Evolutionary conservation across 2,797 vertebrate genomes (phyloP), one percentile per base, ranked within the genome.

Genomic region (Brachyalestes nurse): DNA sequence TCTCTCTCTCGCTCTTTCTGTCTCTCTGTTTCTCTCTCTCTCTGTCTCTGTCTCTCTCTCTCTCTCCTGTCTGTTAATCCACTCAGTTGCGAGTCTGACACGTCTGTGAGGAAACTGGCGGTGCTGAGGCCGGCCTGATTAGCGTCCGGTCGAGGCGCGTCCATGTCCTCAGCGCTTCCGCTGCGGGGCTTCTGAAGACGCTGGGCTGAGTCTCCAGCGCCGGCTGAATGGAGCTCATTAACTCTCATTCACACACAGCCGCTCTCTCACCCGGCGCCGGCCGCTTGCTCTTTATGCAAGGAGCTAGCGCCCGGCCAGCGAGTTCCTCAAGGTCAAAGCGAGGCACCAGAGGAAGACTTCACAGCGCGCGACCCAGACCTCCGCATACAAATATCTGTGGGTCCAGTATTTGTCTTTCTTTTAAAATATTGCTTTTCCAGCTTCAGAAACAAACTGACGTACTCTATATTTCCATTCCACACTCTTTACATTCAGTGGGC

Each of bases 241-340:
- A 77, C 80, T 79, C 74, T 17, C 19, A 72, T 60, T 79, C 74
- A 77, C 73, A 75, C 72, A 76, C 74, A n/a, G 60, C 23, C 73
- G 19, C 47, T 25, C 64, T 76, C 72, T 38, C 67, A 40, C 40
- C 60, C 75, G 45, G 78, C 62, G 42, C 62, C 23, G 64, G 65
- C 65, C 51, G 57, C 55, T 53, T 51, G 75, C 40, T 57, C 76
- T 75, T 70, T 57, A 72, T 74, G 60, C 42, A 69, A 38, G 58
- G 34, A 19, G 78, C 64, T 61, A 73, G 49, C 16, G 57, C 69
- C 5, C n/a, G 40, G 51, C 47, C 40, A 77, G 67, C 57, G 64
- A 61, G 72, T 79, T 83, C 84, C 67, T 84, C 86, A 86, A 86
- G 86, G 86, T 84, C 82, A 84, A 72, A 78, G 65, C 10, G 62